phyloP scores from a whole-genome alignment of 2,113 vertebrate genomes.

The Myotis lucifugus region DNA sequence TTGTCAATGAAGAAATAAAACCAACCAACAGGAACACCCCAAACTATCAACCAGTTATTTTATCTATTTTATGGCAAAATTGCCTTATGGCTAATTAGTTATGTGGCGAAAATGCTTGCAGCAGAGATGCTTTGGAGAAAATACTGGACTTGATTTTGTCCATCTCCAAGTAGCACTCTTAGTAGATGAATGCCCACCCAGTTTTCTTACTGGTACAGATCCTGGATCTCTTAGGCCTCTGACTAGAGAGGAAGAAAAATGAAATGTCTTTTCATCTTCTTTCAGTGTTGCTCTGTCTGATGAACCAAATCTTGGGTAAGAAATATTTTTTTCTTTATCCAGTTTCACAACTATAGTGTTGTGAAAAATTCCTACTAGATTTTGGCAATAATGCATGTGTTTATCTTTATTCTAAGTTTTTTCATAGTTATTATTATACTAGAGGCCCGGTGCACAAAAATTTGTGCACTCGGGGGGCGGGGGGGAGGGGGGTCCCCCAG shows the following conservation, averaged over 20 bases:
- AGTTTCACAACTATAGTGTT: conserved; percentile 2
- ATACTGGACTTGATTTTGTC: not conserved
- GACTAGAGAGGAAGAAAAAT: not conserved
- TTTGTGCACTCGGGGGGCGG: no score
- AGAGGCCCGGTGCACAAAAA: no score
- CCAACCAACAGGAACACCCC: not conserved
- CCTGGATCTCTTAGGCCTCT: not conserved
- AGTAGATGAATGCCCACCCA: not conserved
- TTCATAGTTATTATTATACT: conserved; percentile 5
- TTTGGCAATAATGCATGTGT: conserved; percentile 31
- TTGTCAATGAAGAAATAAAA: not conserved
- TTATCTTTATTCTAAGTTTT: conserved; percentile 49
- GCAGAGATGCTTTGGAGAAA: not conserved
- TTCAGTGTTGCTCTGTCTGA: not conserved
- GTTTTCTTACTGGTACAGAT: not conserved
- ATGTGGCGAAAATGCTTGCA: not conserved
- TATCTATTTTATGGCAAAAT: not conserved
- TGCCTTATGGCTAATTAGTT: not conserved
- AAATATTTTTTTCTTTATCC: not conserved
- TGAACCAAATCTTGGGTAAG: not conserved
- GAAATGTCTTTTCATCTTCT: not conserved
- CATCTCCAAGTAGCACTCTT: not conserved
- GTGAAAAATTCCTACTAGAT: not conserved
- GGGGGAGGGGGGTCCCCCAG: no score
- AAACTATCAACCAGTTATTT: not conserved